A percentile compares a stretch with the other conserved stretches of the same genome.
Conservation (phyloP, 2,113 vertebrate species). For the Pao palembangensis region DNA sequence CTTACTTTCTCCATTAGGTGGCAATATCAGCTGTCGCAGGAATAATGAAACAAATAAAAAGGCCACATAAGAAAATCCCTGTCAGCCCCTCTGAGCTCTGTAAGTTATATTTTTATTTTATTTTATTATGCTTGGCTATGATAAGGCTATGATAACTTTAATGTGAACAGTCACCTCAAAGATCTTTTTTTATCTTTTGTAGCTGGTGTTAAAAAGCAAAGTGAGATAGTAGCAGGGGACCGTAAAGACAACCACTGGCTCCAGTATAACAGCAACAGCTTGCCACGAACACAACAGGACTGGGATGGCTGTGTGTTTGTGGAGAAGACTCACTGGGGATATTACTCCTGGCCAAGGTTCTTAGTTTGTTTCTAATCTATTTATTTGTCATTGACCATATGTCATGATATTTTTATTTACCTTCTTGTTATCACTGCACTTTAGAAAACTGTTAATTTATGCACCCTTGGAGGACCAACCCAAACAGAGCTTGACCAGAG, state of each 20-base stretch:
- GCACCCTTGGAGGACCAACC: constrained; percentile 86
- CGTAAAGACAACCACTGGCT: constrained; percentile 92
- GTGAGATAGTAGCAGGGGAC: constrained; percentile 80
- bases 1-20: constrained; percentile 77
- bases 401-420: constrained; percentile 1
- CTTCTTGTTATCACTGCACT: neutral
- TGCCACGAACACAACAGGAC: constrained; percentile 83
- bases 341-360: constrained; percentile 92
- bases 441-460: constrained; percentile 88
- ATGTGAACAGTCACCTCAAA: neutral
- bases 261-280: constrained; percentile 83
- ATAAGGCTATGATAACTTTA: neutral
- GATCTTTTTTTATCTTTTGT: constrained; percentile 13
- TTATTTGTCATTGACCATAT: neutral
- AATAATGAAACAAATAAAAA: constrained; percentile 94
- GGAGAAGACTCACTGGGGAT: constrained; percentile 98
- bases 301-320: constrained; percentile 89
- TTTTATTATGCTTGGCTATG: no score
- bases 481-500: constrained; percentile 82
- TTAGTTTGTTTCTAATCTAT: neutral
- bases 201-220: constrained; percentile 75
- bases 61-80: constrained; percentile 86
- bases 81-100: constrained; percentile 85
- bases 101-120: constrained; percentile 69
- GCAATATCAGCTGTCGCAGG: constrained; percentile 93